Evolutionary conservation across 1,140 invertebrate genomes (phyloP).

Genomic region (Oreohelix idahoensis): DNA sequence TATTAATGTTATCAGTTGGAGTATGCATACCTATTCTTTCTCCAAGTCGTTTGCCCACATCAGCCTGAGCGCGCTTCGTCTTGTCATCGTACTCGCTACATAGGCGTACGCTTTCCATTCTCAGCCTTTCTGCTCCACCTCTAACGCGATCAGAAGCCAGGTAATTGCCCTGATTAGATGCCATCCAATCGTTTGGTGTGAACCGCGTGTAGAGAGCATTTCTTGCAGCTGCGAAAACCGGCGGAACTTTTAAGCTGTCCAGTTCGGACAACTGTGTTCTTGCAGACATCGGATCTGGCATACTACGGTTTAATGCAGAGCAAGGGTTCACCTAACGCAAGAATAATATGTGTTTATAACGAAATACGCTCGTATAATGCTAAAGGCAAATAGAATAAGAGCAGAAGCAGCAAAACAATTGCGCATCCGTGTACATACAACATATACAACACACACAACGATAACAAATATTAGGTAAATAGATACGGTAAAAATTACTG

Average conservation of each 20-base stretch:
- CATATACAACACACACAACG: too few species aligned
- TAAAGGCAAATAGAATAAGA: too few species aligned
- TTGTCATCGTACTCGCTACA: slow-evolving; percentile 73
- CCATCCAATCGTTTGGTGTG: slow-evolving; percentile 91
- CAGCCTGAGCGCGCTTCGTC: slow-evolving; percentile 71
- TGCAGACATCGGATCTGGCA: slow-evolving; percentile 66
- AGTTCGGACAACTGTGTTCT: slow-evolving; percentile 68
- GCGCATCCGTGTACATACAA: too few species aligned
- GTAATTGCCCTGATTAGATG: slow-evolving; percentile 87
- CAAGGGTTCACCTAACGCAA: slow-evolving; percentile 60
- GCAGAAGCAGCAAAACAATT: too few species aligned
- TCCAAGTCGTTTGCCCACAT: slow-evolving; percentile 76
- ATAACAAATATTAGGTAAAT: too few species aligned
- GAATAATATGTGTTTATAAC: too few species aligned
- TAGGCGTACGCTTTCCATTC: slow-evolving; percentile 70
- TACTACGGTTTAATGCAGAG: slow-evolving; percentile 59
- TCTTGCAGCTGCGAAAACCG: slow-evolving; percentile 72
- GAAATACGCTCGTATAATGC: too few species aligned
- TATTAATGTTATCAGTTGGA: too few species aligned
- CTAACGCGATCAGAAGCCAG: slow-evolving; percentile 83
- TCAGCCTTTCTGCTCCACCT: slow-evolving; percentile 70
- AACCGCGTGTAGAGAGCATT: slow-evolving; percentile 73
- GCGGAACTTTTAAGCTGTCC: slow-evolving; percentile 71
- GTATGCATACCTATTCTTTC: slow-evolving; percentile 88
- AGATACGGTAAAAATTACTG: too few species aligned